Conservation (phyloP, 2,113 vertebrate species). For the Machaerirhynchus nigripectus region DNA sequence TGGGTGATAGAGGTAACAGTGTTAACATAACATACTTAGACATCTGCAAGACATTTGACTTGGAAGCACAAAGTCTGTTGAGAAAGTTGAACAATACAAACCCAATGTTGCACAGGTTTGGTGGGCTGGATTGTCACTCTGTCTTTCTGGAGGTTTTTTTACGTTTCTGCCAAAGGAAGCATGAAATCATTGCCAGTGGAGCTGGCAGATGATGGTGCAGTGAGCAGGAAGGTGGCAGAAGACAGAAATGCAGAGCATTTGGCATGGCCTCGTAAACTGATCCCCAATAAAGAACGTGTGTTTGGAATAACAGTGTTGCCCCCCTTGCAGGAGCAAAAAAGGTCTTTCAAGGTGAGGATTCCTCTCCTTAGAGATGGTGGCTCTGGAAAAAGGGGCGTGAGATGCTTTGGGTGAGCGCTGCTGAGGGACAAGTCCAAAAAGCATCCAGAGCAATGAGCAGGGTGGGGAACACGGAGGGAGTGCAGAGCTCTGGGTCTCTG, state of each 20-base stretch:
- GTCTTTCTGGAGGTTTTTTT: not conserved
- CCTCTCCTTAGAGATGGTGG: not conserved
- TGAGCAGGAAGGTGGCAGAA: not conserved
- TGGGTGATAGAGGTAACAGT: constrained; percentile 20
- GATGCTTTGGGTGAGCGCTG: not conserved
- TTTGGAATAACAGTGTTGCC: not conserved
- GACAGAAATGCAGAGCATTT: not conserved
- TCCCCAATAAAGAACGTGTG: accelerated
- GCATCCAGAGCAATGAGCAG: not conserved
- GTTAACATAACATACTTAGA: constrained; percentile 12
- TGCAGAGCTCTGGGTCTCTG: not conserved
- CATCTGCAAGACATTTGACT: constrained; percentile 31
- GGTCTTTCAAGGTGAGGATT: not conserved
- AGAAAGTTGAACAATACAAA: not conserved
- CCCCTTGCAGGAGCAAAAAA: not conserved
- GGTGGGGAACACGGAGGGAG: not conserved
- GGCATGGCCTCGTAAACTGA: not conserved
- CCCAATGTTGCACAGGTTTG: not conserved
- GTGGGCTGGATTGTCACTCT: not conserved
- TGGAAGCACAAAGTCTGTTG: not conserved
- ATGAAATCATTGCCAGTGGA: not conserved
- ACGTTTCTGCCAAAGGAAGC: not conserved
- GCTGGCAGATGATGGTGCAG: not conserved
- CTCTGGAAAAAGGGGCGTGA: not conserved
- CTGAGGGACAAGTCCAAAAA: not conserved